phyloP scores from a whole-genome alignment of 1,140 invertebrate species.

The Glossosoma conforme region DNA sequence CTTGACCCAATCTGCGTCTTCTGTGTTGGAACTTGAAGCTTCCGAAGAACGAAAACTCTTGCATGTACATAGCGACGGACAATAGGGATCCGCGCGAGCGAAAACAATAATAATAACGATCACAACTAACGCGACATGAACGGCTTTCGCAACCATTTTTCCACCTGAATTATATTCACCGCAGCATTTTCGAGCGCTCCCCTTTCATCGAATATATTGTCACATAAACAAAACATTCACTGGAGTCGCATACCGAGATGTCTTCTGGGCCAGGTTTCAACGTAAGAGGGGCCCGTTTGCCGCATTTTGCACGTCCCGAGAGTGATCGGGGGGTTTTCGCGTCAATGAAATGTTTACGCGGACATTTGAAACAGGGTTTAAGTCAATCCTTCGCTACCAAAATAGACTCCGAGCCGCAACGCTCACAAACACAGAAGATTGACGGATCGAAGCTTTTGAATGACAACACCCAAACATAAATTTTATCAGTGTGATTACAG shows the following conservation, averaged over 20 bases:
- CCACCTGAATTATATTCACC: neutral
- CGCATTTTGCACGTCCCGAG: too few relatives aligned
- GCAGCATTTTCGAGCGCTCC: neutral
- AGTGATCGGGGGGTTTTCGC: too few relatives aligned
- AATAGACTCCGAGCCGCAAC: slow-evolving; percentile 15
- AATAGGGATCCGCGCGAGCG: slow-evolving; percentile 29
- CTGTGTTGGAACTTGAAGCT: slow-evolving; percentile 33
- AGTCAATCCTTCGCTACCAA: slow-evolving; percentile 13
- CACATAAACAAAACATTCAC: neutral
- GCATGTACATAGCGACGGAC: slow-evolving; percentile 45
- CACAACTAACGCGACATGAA: neutral
- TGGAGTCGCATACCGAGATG: neutral
- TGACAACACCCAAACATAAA: slow-evolving; percentile 22
- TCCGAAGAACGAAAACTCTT: slow-evolving; percentile 36
- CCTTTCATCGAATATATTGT: neutral
- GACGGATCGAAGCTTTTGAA: slow-evolving; percentile 22
- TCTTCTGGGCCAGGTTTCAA: too few relatives aligned
- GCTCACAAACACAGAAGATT: slow-evolving; percentile 14
- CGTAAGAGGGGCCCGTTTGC: too few relatives aligned
- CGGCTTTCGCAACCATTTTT: neutral
- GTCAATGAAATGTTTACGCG: slow-evolving; percentile 9
- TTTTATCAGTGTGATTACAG: neutral
- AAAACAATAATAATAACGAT: neutral
- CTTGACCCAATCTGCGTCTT: slow-evolving; percentile 37
- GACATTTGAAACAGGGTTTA: slow-evolving; percentile 16